Conservation (phyloP, 2,888 invertebrate genomes). For the Craniophora ligustri region DNA sequence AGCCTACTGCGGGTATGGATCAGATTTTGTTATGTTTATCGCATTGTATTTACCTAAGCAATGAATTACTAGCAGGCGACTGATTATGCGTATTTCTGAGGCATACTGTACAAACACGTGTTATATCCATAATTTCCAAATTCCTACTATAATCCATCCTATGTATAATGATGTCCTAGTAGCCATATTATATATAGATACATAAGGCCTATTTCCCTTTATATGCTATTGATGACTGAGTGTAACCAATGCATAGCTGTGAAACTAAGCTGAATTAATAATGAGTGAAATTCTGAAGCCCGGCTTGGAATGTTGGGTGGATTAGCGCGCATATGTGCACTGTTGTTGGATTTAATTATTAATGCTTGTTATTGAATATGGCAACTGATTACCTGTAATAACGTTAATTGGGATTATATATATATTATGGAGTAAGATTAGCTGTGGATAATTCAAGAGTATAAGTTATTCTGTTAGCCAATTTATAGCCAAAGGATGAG, state of each 20-base stretch:
- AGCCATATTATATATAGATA: not conserved
- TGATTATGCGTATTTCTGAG: too few relatives aligned
- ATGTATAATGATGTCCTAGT: not conserved
- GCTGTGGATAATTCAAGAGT: too few relatives aligned
- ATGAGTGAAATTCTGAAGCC: conserved; percentile 6
- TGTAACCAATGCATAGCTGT: conserved; percentile 10
- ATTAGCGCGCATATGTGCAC: not conserved
- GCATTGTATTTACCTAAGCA: too few relatives aligned
- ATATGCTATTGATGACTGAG: conserved; percentile 2
- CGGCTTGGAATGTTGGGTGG: not conserved
- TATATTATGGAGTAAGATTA: not conserved
- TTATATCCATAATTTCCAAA: too few relatives aligned
- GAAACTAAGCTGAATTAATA: conserved; percentile 23
- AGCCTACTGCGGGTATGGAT: too few relatives aligned
- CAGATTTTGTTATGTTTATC: too few relatives aligned
- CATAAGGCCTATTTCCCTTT: not conserved
- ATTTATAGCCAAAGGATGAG: too few relatives aligned
- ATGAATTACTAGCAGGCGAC: too few relatives aligned
- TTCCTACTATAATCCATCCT: not conserved
- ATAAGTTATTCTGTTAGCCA: too few relatives aligned
- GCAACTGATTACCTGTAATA: not conserved
- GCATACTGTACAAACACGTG: too few relatives aligned
- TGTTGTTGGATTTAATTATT: conserved; percentile 6
- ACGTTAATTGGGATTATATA: not conserved
- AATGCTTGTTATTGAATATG: not conserved